Evolutionary conservation across 2,113 vertebrate species (phyloP).

Genomic region (Acrocephalus kingi): DNA sequence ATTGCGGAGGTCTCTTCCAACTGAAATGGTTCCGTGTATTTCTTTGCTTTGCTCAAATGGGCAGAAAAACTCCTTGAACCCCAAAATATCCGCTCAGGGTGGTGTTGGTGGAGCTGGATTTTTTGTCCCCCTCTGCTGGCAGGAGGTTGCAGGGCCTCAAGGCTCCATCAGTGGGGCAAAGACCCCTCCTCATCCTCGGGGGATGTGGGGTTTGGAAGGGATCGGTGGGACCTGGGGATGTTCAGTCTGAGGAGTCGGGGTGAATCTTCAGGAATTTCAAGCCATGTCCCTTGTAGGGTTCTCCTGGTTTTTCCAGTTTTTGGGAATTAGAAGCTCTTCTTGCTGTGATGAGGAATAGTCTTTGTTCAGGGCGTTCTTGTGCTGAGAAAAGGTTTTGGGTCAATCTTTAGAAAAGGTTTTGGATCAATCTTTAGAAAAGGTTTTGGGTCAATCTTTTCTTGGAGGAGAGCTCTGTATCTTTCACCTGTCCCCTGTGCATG

Average conservation of each 20-base stretch:
- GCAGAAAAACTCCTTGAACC: background rate
- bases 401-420: background rate
- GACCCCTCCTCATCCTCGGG: background rate
- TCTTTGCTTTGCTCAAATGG: background rate
- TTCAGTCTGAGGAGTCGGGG: background rate
- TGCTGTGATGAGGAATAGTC: background rate
- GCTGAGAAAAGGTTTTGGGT: background rate
- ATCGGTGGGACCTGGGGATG: background rate
- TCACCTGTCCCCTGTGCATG: background rate
- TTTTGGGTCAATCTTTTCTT: background rate
- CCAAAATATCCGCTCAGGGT: fast-evolving
- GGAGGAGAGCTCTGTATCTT: background rate
- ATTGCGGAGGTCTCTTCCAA: background rate
- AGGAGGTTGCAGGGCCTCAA: background rate
- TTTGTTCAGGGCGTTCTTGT: background rate
- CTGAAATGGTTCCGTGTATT: fast-evolving
- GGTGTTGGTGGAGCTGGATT: background rate
- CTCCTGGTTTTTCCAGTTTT: background rate
- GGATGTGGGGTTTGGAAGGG: background rate
- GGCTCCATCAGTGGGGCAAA: background rate
- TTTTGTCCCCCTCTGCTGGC: slow-evolving; percentile 52
- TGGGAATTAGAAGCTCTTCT: background rate
- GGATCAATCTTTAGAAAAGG: background rate
- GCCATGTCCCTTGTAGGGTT: background rate
- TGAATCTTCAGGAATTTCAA: background rate